A percentile compares a stretch with the other conserved stretches of the same genome.
Evolutionary conservation across 2,113 vertebrate genomes (phyloP).

Genomic region (Vidua macroura): DNA sequence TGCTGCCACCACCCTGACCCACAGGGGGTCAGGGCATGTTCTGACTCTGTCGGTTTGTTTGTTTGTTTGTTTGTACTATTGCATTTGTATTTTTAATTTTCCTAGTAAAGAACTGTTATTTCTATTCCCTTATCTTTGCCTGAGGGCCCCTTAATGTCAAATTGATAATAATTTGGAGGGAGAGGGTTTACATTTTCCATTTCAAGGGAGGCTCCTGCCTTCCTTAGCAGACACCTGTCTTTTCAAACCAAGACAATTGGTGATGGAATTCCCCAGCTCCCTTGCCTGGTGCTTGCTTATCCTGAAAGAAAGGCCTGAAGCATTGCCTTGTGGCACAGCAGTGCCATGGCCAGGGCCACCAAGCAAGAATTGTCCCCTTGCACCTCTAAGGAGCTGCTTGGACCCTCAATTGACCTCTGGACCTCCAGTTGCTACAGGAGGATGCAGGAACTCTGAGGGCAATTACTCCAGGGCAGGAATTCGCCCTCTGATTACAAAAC

Average conservation of each 20-base stretch:
- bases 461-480: background rate
- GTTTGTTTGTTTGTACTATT: background rate
- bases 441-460: background rate
- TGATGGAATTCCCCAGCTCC: background rate
- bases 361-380: background rate
- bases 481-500: background rate
- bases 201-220: background rate
- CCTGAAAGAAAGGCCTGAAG: background rate
- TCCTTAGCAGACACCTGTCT: background rate
- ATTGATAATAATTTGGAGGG: background rate
- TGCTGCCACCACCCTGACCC: no score
- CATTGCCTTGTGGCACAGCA: background rate
- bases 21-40: fast-evolving
- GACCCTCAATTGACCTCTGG: conserved; percentile 21
- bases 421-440: background rate
- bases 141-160: background rate
- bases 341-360: background rate
- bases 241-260: background rate
- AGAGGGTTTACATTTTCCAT: background rate
- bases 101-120: background rate
- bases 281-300: background rate
- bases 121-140: background rate
- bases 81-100: background rate
- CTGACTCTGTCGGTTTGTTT: no score
- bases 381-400: background rate